Percentiles rank a stretch among this genome's conserved stretches.
phyloP scores from a whole-genome alignment of 2,888 invertebrate genomes.

The Thyatira batis region DNA sequence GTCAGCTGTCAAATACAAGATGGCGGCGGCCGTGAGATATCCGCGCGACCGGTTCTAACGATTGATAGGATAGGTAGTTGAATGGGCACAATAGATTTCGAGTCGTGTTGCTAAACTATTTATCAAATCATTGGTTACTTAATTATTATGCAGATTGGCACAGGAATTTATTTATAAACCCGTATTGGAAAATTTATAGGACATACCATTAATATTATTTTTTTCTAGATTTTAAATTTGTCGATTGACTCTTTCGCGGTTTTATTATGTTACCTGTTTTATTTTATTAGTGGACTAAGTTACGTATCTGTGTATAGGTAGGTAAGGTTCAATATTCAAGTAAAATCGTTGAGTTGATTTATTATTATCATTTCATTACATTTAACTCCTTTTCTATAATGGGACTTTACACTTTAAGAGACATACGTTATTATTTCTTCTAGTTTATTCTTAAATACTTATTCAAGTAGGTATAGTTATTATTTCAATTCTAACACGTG shows the following conservation, averaged over 20 bases:
- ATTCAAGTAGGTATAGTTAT: too few species aligned
- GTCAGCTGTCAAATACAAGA: slow-evolving; percentile 57
- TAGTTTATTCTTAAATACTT: too few species aligned
- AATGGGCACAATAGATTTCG: slow-evolving; percentile 39
- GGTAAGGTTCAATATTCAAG: too few species aligned
- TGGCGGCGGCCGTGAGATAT: slow-evolving; percentile 58
- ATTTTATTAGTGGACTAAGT: too few species aligned
- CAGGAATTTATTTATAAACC: background rate
- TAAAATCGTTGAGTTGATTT: too few species aligned
- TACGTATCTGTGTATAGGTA: too few species aligned
- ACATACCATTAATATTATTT: background rate
- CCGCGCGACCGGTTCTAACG: slow-evolving; percentile 38
- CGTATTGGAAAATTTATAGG: slow-evolving; percentile 6
- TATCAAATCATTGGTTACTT: slow-evolving; percentile 16
- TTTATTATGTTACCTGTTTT: background rate
- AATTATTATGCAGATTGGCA: slow-evolving; percentile 14
- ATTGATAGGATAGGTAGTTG: slow-evolving; percentile 48
- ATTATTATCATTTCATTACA: too few species aligned
- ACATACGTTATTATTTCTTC: too few species aligned
- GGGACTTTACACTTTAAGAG: too few species aligned
- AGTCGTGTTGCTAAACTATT: slow-evolving; percentile 17
- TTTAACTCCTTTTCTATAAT: too few species aligned
- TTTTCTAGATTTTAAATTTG: background rate
- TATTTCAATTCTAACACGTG: background rate
- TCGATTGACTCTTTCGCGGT: background rate